Evolutionary conservation across 2,888 invertebrate genomes (phyloP).

Genomic region (Margaritifera margaritifera): DNA sequence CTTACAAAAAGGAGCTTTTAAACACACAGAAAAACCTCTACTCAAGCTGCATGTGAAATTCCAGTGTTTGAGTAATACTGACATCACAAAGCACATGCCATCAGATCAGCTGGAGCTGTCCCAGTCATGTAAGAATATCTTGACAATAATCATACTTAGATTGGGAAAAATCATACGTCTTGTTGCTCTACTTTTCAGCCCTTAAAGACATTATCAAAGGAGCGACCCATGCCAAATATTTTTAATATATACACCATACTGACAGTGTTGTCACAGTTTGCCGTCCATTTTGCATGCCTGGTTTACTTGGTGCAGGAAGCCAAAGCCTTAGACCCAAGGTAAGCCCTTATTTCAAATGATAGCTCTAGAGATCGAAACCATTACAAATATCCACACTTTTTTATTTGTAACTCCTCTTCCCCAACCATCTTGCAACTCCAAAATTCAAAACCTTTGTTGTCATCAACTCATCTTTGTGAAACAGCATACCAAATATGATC

Average conservation of each 20-base stretch:
- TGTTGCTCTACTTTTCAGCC: slow-evolving; percentile 78
- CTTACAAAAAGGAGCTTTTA: too few species aligned
- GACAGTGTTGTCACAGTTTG: slow-evolving; percentile 95
- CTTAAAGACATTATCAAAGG: slow-evolving; percentile 90
- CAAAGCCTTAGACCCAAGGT: slow-evolving; percentile 75
- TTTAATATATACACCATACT: slow-evolving; percentile 97
- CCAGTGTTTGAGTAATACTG: too few species aligned
- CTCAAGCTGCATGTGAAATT: too few species aligned
- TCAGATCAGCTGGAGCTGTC: neutral
- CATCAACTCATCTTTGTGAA: too few species aligned
- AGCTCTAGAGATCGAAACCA: too few species aligned
- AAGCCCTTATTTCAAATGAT: slow-evolving; percentile 5
- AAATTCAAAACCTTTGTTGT: too few species aligned
- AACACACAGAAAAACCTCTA: too few species aligned
- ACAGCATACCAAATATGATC: too few species aligned
- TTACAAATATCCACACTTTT: too few species aligned
- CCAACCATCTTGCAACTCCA: too few species aligned
- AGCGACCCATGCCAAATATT: slow-evolving; percentile 97
- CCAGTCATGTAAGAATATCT: neutral
- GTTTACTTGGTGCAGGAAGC: slow-evolving; percentile 84
- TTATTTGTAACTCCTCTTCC: too few species aligned
- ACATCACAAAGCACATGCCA: neutral
- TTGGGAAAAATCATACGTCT: neutral
- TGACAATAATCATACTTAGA: neutral
- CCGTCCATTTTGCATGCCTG: slow-evolving; percentile 93